These are phyloP conservation scores for Henicopernis longicauda DNA, from an alignment of 2,113 vertebrate genomes.

Conservation along the genomic window DNA sequence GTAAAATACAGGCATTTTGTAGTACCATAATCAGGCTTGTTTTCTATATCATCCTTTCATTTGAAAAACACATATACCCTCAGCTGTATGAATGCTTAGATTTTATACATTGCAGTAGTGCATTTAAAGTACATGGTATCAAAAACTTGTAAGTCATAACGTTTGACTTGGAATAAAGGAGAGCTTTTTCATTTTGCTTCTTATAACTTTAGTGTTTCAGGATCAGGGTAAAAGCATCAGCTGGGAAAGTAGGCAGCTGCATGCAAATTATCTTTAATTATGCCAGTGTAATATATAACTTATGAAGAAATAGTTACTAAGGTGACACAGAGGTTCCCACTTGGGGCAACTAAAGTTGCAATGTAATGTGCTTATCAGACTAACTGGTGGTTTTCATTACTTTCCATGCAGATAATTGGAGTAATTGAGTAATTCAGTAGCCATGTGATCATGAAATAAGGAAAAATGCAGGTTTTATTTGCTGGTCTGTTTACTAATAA, in stretches of 20 bases:
- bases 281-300: background rate
- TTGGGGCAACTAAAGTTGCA: background rate
- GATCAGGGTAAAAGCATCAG: background rate
- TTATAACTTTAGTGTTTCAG: background rate
- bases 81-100: background rate
- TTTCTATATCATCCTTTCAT: background rate
- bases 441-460: background rate
- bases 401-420: background rate
- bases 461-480: background rate
- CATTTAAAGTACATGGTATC: background rate
- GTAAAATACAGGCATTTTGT: background rate
- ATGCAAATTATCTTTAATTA: background rate
- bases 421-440: background rate
- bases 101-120: background rate
- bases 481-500: background rate
- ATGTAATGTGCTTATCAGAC: background rate
- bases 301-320: background rate
- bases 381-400: background rate
- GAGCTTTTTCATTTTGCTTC: background rate
- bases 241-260: background rate
- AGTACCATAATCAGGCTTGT: background rate
- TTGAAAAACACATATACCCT: background rate
- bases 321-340: background rate
- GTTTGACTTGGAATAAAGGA: background rate
- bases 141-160: background rate